Evolutionary conservation across 2,797 vertebrate species (phyloP).

Genomic region (Hippoglossus hippoglossus): DNA sequence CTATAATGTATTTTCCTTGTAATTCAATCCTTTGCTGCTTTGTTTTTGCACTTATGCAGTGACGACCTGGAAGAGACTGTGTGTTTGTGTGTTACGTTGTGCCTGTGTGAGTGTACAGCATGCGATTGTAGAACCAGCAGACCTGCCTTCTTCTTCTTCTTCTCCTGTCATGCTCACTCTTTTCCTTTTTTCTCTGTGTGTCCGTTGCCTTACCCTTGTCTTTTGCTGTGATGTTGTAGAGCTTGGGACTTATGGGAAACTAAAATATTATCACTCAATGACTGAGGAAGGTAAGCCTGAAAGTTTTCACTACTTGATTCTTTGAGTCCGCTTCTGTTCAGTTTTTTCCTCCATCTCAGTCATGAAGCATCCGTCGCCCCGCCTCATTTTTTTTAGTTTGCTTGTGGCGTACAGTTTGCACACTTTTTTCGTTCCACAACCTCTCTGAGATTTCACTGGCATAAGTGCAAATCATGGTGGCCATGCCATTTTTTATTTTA

Average conservation of each 20-base stretch:
- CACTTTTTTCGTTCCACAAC: constrained; percentile 68
- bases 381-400: constrained; percentile 25
- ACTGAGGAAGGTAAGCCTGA: constrained; percentile 99
- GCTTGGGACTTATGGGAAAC: constrained; percentile 99
- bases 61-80: constrained; percentile 55
- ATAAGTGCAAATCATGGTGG: constrained; percentile 80
- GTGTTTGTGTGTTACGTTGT: constrained; percentile 55
- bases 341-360: constrained; percentile 57
- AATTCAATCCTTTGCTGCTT: constrained; percentile 36
- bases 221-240: constrained; percentile 99
- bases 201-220: constrained; percentile 95
- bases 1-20: constrained; percentile 48
- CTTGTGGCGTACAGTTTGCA: constrained; percentile 63
- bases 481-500: constrained; percentile 67
- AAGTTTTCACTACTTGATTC: constrained; percentile 80
- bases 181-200: constrained; percentile 85
- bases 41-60: constrained; percentile 75
- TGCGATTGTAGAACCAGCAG: constrained; percentile 50
- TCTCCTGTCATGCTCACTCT: constrained; percentile 77
- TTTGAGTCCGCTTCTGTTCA: constrained; percentile 61
- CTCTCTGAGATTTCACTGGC: constrained; percentile 89
- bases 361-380: constrained; percentile 22
- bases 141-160: constrained; percentile 56
- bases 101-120: constrained; percentile 46
- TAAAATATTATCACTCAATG: constrained; percentile 99